These are phyloP conservation scores for Drosophila tanythrix DNA, from an alignment of 2,888 invertebrate species.

Conservation along the genomic window DNA sequence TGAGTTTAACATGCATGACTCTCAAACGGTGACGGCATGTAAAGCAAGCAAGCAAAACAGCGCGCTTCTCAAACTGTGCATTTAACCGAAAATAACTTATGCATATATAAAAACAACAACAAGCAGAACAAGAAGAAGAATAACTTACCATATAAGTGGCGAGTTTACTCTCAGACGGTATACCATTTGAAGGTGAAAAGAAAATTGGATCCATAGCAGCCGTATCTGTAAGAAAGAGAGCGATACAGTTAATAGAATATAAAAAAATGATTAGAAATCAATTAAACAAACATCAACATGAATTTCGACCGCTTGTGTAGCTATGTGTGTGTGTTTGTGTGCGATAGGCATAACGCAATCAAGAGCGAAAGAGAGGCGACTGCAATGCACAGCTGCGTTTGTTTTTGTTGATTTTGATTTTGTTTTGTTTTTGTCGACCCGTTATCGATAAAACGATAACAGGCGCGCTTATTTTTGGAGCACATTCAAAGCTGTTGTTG, in stretches of 20 bases:
- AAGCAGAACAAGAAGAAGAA: slow-evolving; percentile 14
- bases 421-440: slow-evolving; percentile 42
- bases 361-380: slow-evolving; percentile 3
- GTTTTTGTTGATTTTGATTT: slow-evolving; percentile 19
- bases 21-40: slow-evolving; percentile 27
- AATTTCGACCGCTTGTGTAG: slow-evolving; percentile 12
- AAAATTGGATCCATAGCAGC: slow-evolving; percentile 91
- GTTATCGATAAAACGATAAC: slow-evolving; percentile 76
- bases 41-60: not conserved
- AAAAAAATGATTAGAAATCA: slow-evolving; percentile 73
- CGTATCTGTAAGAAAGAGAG: slow-evolving; percentile 77
- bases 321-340: not conserved
- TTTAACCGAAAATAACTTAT: not conserved
- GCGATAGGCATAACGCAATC: slow-evolving; percentile 3
- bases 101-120: not conserved
- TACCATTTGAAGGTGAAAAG: slow-evolving; percentile 89
- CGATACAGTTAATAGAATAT: slow-evolving; percentile 20
- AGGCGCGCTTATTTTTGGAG: slow-evolving; percentile 67
- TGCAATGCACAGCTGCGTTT: slow-evolving; percentile 27
- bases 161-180: slow-evolving; percentile 93
- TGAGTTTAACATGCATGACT: slow-evolving; percentile 15
- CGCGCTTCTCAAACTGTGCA: slow-evolving; percentile 21
- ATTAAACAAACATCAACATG: slow-evolving; percentile 73
- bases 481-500: slow-evolving; percentile 30
- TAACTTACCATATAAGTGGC: slow-evolving; percentile 92